Conservation (phyloP, 2,113 vertebrate species). For the Rhabdornis inornatus region DNA sequence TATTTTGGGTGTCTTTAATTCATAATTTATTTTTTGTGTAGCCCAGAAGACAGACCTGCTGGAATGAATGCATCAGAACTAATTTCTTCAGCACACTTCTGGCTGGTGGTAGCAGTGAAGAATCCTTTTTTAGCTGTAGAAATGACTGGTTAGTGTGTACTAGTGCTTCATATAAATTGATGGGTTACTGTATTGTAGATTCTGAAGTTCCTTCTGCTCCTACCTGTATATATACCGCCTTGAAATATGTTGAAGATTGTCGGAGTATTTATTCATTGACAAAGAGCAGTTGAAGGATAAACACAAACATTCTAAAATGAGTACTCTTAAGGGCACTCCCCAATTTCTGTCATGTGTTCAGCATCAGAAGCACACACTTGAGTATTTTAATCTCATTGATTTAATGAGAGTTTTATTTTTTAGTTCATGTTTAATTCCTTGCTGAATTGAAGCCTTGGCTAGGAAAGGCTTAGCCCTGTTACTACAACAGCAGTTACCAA, state of each 20-base stretch:
- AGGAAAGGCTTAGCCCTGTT: not conserved
- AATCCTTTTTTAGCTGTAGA: conserved; percentile 53
- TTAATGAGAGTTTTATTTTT: not conserved
- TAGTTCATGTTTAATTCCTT: not conserved
- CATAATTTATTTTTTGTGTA: conserved; percentile 44
- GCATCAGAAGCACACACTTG: not conserved
- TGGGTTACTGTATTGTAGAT: not conserved
- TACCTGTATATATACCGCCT: not conserved
- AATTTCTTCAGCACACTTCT: conserved; percentile 50
- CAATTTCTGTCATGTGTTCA: not conserved
- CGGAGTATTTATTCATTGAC: not conserved
- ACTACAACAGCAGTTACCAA: not conserved
- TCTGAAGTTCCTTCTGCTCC: not conserved
- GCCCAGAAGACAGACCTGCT: conserved; percentile 70
- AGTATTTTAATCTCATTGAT: not conserved
- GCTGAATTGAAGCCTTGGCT: not conserved
- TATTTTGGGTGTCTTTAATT: conserved; percentile 9
- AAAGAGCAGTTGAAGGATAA: not conserved
- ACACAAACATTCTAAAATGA: not conserved
- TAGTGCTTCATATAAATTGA: not conserved
- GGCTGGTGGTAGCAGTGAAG: conserved; percentile 50
- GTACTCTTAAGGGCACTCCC: not conserved
- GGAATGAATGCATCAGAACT: conserved; percentile 60
- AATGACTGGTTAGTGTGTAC: conserved; percentile 71
- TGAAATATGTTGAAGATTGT: not conserved